Conservation (phyloP, 2,113 vertebrate genomes). For the Centrocercus urophasianus region DNA sequence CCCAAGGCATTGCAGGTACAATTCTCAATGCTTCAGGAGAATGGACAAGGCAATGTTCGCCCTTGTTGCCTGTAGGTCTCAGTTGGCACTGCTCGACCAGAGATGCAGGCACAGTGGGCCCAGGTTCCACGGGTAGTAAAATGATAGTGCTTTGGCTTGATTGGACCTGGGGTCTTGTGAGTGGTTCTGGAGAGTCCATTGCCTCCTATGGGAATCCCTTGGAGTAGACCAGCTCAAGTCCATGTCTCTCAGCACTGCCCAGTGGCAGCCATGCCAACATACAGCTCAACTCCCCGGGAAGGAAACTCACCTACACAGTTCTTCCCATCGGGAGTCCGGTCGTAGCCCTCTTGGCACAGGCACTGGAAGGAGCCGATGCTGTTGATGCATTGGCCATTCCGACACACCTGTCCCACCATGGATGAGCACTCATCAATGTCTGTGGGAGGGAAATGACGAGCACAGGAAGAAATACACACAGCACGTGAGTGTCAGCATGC, state of each 20-base stretch:
- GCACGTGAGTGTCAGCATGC: background rate
- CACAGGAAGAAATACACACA: background rate
- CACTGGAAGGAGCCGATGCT: conserved; percentile 92
- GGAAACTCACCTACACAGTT: conserved; percentile 89
- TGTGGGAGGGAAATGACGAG: conserved; percentile 45
- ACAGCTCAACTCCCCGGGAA: background rate
- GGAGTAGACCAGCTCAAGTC: background rate
- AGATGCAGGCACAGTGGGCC: background rate
- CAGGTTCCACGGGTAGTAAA: background rate
- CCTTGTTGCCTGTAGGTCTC: background rate
- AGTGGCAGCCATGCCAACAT: fast-evolving
- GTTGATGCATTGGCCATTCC: conserved; percentile 91
- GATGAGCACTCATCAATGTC: conserved; percentile 90
- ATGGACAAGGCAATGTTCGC: background rate
- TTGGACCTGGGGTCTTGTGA: background rate
- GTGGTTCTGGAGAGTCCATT: background rate
- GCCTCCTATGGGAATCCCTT: background rate
- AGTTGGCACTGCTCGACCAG: background rate
- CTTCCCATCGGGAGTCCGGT: conserved; percentile 89
- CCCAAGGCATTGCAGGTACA: background rate
- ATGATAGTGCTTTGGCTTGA: background rate
- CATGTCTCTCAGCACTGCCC: background rate
- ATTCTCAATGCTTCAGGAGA: background rate
- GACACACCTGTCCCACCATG: conserved; percentile 89
- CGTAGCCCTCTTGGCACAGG: conserved; percentile 92